phyloP scores from a whole-genome alignment of 2,888 invertebrate genomes.

The Pachymerium ferrugineum region DNA sequence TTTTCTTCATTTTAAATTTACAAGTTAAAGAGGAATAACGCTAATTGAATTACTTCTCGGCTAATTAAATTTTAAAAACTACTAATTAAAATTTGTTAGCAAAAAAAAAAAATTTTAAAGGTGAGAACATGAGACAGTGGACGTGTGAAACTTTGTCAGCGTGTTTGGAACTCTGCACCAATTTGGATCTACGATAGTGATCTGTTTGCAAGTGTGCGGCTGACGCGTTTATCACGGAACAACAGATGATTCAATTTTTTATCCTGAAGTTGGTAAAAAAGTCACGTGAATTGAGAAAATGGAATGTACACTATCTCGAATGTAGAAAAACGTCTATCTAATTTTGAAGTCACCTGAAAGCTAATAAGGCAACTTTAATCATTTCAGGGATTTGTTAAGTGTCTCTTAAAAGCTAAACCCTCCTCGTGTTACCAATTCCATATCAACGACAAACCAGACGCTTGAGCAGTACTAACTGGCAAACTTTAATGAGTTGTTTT shows the following conservation, averaged over 20 bases:
- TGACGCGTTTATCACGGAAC: neutral
- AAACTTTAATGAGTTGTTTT: neutral
- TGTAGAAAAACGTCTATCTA: slow-evolving; percentile 1
- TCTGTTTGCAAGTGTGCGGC: neutral
- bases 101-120: no score
- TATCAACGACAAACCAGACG: neutral
- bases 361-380: neutral
- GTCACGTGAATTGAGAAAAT: no score
- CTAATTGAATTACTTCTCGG: no score
- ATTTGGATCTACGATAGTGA: no score
- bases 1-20: no score
- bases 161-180: no score
- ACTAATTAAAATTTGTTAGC: no score
- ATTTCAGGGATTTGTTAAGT: neutral
- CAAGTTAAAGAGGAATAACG: no score
- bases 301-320: neutral
- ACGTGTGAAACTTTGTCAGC: no score
- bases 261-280: neutral
- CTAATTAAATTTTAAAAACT: no score
- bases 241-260: slow-evolving; percentile 13
- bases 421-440: neutral
- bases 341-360: neutral
- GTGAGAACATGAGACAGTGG: no score
- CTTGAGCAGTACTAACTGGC: no score
- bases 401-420: neutral